Percentiles rank a stretch among this genome's conserved stretches.
Conservation (phyloP, 2,113 vertebrate species). For the Madoqua kirkii region DNA sequence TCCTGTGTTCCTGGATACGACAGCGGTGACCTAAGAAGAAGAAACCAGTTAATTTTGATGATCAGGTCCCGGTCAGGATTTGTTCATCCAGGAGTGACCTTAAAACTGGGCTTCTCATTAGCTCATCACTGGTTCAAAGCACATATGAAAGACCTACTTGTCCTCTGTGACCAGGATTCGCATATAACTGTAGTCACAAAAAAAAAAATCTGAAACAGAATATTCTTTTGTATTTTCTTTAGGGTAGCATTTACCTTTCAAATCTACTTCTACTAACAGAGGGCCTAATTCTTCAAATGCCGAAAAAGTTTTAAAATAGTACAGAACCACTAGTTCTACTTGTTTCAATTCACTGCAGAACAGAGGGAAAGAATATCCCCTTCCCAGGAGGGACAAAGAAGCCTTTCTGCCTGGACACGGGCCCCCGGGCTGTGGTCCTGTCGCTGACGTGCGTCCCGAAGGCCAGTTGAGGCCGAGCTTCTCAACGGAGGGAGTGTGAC, state of each 20-base stretch:
- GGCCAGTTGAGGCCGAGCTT: background rate
- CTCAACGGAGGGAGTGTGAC: background rate
- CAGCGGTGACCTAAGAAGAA: conserved; percentile 88
- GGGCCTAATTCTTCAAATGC: conserved; percentile 23
- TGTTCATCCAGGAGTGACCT: background rate
- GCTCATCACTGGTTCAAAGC: background rate
- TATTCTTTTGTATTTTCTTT: background rate
- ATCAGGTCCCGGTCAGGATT: background rate
- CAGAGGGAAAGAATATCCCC: background rate
- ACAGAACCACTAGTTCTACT: background rate
- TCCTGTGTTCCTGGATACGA: conserved; percentile 93
- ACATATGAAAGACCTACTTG: background rate
- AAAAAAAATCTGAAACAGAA: background rate
- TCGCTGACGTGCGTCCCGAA: background rate
- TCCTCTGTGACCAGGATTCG: background rate
- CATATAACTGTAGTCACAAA: background rate
- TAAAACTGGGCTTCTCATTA: background rate
- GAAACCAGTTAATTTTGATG: conserved; percentile 24
- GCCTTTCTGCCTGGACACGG: background rate
- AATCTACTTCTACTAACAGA: conserved; percentile 16
- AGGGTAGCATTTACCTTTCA: background rate
- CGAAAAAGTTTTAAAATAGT: conserved; percentile 19
- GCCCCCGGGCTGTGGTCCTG: background rate
- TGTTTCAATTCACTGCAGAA: background rate
- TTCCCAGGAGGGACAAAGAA: background rate